Evolutionary conservation across 2,888 invertebrate species (phyloP).

Genomic region (Odontomyia ornata): DNA sequence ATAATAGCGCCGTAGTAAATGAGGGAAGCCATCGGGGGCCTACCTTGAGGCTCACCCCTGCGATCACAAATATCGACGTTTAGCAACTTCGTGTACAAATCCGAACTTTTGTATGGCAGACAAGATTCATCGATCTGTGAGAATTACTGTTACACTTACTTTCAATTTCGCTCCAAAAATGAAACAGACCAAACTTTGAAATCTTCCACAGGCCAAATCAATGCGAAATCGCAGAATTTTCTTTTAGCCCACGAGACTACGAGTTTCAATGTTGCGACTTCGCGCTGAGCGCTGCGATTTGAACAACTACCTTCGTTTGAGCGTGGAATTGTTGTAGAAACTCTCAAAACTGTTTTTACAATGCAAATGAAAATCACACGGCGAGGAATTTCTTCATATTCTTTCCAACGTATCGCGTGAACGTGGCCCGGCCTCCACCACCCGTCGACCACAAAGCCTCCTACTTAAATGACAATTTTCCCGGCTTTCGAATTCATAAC

Average conservation of each 20-base stretch:
- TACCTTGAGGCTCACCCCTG: background rate
- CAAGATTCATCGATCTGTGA: background rate
- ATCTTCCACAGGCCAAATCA: slow-evolving; percentile 16
- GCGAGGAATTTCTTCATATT: slow-evolving; percentile 8
- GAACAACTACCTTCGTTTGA: background rate
- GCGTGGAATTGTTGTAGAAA: background rate
- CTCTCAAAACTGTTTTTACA: background rate
- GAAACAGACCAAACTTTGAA: slow-evolving; percentile 34
- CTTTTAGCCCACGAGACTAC: slow-evolving; percentile 24
- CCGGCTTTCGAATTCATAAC: too few relatives aligned
- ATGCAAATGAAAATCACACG: background rate
- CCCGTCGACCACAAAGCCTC: too few relatives aligned
- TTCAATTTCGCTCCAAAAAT: slow-evolving; percentile 25
- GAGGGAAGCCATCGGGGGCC: background rate
- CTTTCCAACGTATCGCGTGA: too few relatives aligned
- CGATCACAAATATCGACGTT: slow-evolving; percentile 11
- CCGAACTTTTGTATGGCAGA: slow-evolving; percentile 17
- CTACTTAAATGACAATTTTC: too few relatives aligned
- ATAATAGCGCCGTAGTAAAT: background rate
- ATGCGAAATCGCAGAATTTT: slow-evolving; percentile 32
- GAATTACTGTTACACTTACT: slow-evolving; percentile 21
- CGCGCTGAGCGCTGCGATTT: background rate
- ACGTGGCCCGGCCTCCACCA: too few relatives aligned
- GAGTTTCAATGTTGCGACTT: background rate
- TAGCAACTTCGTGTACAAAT: slow-evolving; percentile 32